Conservation (phyloP, 2,113 vertebrate species). For the Chlamydotis undulata region DNA sequence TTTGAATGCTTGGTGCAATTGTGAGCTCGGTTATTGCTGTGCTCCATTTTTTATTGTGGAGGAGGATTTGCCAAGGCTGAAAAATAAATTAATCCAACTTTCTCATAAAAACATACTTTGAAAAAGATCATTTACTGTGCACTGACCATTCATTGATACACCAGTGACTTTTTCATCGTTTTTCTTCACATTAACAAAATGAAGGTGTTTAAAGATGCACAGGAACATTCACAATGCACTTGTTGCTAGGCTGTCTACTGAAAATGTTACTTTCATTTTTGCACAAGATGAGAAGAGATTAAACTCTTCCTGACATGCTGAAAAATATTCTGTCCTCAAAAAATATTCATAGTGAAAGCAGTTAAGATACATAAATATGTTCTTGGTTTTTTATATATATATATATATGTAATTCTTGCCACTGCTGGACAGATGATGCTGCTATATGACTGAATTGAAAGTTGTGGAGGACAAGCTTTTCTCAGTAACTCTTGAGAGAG, state of each 20-base stretch:
- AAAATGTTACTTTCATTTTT: not conserved
- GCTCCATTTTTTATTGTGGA: not conserved
- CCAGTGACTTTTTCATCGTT: not conserved
- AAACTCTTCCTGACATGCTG: not conserved
- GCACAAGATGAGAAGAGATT: not conserved
- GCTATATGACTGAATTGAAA: not conserved
- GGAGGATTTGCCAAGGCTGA: not conserved
- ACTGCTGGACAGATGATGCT: not conserved
- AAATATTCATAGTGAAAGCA: not conserved
- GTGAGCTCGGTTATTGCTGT: not conserved
- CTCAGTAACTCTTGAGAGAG: not conserved
- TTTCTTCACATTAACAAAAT: not conserved
- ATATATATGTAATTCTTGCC: not conserved
- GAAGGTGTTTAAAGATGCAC: not conserved
- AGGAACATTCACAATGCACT: not conserved
- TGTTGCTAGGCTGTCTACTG: not conserved
- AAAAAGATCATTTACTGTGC: not conserved
- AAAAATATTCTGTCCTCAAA: not conserved
- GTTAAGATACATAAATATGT: not conserved
- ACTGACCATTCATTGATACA: not conserved
- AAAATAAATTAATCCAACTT: conserved; percentile 30
- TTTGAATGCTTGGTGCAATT: not conserved
- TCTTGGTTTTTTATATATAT: not conserved
- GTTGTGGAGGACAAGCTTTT: not conserved
- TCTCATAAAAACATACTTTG: not conserved